Conservation (phyloP, 2,113 vertebrate genomes). For the Mellivora capensis region DNA sequence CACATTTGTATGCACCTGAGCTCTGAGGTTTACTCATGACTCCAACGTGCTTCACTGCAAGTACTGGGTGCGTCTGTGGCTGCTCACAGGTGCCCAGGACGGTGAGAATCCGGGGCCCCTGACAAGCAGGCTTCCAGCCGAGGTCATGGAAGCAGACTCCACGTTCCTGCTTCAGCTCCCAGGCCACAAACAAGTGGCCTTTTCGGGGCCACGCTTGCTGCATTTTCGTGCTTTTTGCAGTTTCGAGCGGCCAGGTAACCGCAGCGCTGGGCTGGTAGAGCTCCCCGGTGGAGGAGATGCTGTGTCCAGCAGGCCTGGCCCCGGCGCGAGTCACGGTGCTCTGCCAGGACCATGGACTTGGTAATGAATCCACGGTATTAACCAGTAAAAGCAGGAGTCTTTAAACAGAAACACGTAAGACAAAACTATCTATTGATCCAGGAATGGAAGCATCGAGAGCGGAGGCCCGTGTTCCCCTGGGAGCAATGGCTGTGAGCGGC, state of each 20-base stretch:
- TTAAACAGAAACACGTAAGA: neutral
- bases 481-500: neutral
- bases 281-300: neutral
- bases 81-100: neutral
- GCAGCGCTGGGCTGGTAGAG: too few species aligned
- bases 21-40: neutral
- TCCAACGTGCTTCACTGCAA: neutral
- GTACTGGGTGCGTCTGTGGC: neutral
- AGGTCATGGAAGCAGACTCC: neutral
- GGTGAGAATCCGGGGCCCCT: neutral
- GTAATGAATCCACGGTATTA: neutral
- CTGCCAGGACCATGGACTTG: neutral
- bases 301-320: too few species aligned
- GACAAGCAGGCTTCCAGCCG: neutral
- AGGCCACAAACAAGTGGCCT: too few species aligned
- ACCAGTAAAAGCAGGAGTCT: neutral
- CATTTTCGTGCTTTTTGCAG: neutral
- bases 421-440: neutral
- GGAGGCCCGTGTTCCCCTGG: neutral
- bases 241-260: accelerated
- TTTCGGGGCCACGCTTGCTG: neutral
- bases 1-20: neutral
- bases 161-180: too few species aligned
- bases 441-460: neutral
- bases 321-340: accelerated